Evolutionary conservation across 2,113 vertebrate genomes (phyloP).

Genomic region (Ptyas mucosa): DNA sequence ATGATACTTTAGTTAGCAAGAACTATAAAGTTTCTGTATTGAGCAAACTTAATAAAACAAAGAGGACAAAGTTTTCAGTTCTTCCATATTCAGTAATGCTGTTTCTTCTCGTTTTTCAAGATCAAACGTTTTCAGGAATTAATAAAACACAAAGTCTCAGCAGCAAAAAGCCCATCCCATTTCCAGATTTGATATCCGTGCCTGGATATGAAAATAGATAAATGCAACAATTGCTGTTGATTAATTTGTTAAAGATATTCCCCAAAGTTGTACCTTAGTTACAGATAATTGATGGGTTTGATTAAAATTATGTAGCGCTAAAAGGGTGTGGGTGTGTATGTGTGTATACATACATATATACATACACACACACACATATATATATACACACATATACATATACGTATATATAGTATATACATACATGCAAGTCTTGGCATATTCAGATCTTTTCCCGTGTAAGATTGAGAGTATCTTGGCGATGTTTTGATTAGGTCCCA

Average conservation of each 20-base stretch:
- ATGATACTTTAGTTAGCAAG: not conserved
- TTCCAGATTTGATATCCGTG: not conserved
- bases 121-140: not conserved
- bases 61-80: not conserved
- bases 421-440: too few relatives aligned
- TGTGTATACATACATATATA: too few relatives aligned
- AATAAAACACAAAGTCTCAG: not conserved
- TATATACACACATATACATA: too few relatives aligned
- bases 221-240: not conserved
- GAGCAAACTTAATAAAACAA: not conserved
- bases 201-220: not conserved
- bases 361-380: too few relatives aligned
- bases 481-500: too few relatives aligned
- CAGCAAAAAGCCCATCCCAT: not conserved
- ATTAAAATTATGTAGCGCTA: not conserved
- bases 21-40: not conserved
- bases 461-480: too few relatives aligned
- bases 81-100: too few relatives aligned
- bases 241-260: not conserved
- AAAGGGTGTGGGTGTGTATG: not conserved
- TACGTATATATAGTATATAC: too few relatives aligned
- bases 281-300: not conserved
- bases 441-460: too few relatives aligned
- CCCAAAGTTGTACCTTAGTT: conserved; percentile 3
- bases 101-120: not conserved